Evolutionary conservation across 2,888 invertebrate species (phyloP).

Genomic region (Synanthedon myopaeformis): DNA sequence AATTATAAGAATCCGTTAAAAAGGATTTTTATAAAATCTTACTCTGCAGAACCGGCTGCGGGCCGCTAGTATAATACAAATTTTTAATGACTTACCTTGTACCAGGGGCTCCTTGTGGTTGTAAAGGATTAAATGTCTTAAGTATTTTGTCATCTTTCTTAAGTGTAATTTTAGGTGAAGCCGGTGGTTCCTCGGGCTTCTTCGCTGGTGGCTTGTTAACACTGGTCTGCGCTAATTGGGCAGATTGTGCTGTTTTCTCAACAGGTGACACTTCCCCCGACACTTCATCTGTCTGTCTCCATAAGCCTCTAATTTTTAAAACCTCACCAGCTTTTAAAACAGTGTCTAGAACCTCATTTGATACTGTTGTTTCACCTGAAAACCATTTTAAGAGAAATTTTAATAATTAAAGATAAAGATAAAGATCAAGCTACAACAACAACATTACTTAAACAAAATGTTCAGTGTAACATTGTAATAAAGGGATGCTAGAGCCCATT

Average conservation of each 20-base stretch:
- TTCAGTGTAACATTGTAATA: too few relatives aligned
- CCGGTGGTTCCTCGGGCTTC: slow-evolving; percentile 35
- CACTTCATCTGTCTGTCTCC: slow-evolving; percentile 74
- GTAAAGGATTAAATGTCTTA: slow-evolving; percentile 46
- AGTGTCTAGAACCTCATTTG: slow-evolving; percentile 84
- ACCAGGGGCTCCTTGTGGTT: slow-evolving; percentile 22
- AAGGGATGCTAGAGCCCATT: too few relatives aligned
- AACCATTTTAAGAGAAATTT: slow-evolving; percentile 2
- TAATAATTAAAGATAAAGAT: too few relatives aligned
- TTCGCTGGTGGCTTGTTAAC: slow-evolving; percentile 38
- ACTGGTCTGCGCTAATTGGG: slow-evolving; percentile 16
- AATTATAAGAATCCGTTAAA: too few relatives aligned
- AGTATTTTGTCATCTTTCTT: slow-evolving; percentile 65
- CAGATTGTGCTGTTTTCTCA: slow-evolving; percentile 32
- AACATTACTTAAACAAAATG: too few relatives aligned
- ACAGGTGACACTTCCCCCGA: slow-evolving; percentile 33
- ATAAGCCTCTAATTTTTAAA: slow-evolving; percentile 83
- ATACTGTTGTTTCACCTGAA: slow-evolving; percentile 83
- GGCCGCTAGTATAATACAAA: too few relatives aligned
- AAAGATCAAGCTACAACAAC: too few relatives aligned
- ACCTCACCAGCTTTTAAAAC: slow-evolving; percentile 86
- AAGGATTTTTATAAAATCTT: too few relatives aligned
- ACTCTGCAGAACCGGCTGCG: too few relatives aligned
- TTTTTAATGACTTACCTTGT: neutral
- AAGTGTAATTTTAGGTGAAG: slow-evolving; percentile 45